Evolutionary conservation across 1,140 invertebrate species (phyloP), one percentile per base, ranked within the genome.

Genomic region (Bombus pyrosoma): DNA sequence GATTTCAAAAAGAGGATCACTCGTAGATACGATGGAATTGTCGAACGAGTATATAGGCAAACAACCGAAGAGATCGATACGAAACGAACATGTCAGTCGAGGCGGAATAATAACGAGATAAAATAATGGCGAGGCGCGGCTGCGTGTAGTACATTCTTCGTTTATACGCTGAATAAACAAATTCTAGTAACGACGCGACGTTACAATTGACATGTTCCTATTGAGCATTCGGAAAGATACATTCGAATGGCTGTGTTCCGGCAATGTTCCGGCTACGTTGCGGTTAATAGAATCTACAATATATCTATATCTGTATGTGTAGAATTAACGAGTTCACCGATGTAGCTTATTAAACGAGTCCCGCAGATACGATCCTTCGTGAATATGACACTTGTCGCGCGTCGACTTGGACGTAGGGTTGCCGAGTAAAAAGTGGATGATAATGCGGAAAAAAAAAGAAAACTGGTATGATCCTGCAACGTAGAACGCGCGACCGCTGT

Each of bases 311-410:
- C 47, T 8, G 3, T 6, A 47, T 18, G 22, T 34, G n/a, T 22
- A 34, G 57, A 34, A 57, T 39, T 80, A 62, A 85, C 41, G 32
- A 25, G 9, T 59, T 47, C 22, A 3, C 8, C 39, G 68, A 39
- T 15, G 4, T 13, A 75, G 81, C 59, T 81, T 75, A 85, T 81
- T 68, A 81, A 74, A 72, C 59, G 39, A 72, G 8, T 32, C n/a
- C 22, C 28, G 77, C 13, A 43, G 39, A 85, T 81, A 81, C 25
- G 59, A 81, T 74, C 59, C 43, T 41, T 57, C 66, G 82, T 74
- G 59, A 84, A 84, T 84, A 77, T 47, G 59, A 79, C 74, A 79
- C 81, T 83, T 68, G 75, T 79, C 66, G 64, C n/a, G 47, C 47
- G 32, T 34, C 15, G 13, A 34, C n/a, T 10, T 28, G 4, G 3